Conservation (phyloP, 2,797 vertebrate genomes). For the Monodelphis domestica region DNA sequence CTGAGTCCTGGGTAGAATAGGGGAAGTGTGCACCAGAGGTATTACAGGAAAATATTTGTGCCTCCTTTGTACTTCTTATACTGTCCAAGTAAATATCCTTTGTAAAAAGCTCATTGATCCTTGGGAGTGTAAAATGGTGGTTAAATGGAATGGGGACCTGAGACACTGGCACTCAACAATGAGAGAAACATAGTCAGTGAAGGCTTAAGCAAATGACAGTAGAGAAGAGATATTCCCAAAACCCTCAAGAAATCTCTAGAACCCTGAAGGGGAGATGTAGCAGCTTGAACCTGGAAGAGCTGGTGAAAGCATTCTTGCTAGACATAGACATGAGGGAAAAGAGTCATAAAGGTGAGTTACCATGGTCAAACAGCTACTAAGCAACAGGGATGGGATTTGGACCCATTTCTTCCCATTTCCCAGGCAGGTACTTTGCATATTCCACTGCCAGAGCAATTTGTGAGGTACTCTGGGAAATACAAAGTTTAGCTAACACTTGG, state of each 20-base stretch:
- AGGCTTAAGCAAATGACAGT: background rate
- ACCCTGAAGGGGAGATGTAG: background rate
- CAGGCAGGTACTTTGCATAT: background rate
- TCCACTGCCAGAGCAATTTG: background rate
- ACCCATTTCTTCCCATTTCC: background rate
- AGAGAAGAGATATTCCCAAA: background rate
- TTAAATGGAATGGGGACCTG: background rate
- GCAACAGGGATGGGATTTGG: background rate
- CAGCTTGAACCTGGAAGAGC: background rate
- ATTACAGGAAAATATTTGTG: background rate
- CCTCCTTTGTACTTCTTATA: background rate
- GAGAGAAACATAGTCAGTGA: background rate
- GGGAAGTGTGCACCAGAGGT: background rate
- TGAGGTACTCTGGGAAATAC: background rate
- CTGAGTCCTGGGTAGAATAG: background rate
- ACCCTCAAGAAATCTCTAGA: background rate
- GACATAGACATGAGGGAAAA: background rate
- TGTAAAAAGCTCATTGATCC: background rate
- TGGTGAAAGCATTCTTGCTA: background rate
- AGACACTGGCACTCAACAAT: background rate
- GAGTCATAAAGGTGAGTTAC: background rate
- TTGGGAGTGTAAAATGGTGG: background rate
- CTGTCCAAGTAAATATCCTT: background rate
- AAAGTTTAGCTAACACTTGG: background rate
- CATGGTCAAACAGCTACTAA: background rate